These are phyloP conservation scores for Bombus sylvicola DNA, from an alignment of 1,140 invertebrate species.

Conservation along the genomic window DNA sequence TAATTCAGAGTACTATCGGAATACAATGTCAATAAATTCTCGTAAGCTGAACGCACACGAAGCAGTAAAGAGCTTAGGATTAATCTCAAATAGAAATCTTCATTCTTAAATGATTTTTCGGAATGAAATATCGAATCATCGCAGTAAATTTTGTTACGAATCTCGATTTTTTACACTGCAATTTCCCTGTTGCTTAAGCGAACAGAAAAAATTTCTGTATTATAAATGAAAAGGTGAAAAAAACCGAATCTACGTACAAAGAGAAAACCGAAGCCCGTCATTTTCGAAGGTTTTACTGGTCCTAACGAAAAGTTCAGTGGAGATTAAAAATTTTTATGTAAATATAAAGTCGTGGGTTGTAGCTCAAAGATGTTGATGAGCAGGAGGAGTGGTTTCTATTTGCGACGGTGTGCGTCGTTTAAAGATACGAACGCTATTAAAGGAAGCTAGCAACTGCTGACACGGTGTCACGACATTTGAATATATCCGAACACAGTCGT, in stretches of 20 bases:
- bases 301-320: not conserved
- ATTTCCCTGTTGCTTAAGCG: too few relatives aligned
- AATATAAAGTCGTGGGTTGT: not conserved
- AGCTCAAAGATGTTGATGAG: not conserved
- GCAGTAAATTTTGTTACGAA: too few relatives aligned
- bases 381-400: too few relatives aligned
- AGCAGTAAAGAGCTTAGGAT: not conserved
- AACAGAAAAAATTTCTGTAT: not conserved
- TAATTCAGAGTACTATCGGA: not conserved
- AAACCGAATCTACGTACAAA: too few relatives aligned
- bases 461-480: not conserved
- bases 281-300: not conserved
- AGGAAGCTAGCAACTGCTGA: too few relatives aligned
- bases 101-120: not conserved
- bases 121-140: not conserved
- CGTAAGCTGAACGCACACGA: not conserved
- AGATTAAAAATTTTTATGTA: not conserved
- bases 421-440: too few relatives aligned
- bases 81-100: not conserved
- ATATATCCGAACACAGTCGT: not conserved
- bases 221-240: not conserved
- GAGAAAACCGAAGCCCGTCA: not conserved
- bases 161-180: too few relatives aligned
- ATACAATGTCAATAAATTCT: not conserved
- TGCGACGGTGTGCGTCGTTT: not conserved